Evolutionary conservation across 2,113 vertebrate species (phyloP), one percentile per base, ranked within the genome.

Genomic region (Pedionomus torquatus): DNA sequence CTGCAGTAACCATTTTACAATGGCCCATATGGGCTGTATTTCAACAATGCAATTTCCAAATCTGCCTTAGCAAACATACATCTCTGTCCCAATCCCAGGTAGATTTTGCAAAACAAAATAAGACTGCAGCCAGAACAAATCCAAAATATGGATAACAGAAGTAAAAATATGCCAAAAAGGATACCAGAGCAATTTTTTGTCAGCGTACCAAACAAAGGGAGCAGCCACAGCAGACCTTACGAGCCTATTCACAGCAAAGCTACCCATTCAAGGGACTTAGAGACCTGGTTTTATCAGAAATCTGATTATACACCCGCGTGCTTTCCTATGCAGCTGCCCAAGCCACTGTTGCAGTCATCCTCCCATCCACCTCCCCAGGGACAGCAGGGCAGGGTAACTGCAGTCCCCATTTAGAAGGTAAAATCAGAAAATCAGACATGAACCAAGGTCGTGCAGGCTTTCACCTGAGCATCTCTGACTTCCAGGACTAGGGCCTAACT

Each of bases 1-100:
- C 95, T 95, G 97, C 97, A 97, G 96, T 97, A 97, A 97, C 95
- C 96, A 96, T 95, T 98, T 97, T 93, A 96, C 97, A 97, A 96
- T 63, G 96, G 97, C 97, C 97, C 97, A 97, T 97, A 97, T 97
- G 95, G 96, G 97, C 97, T 98, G 97, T 95, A 98, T 98, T 98
- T 98, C 98, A 97, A 94, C 97, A 97, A 97, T 75, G 87, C 95
- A 98, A 98, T 98, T 99, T 98, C 97, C 96, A 97, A 98, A 98
- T 98, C 97, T 97, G 95, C 97, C 97, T 97, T 74, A 76, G 94
- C 93, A 97, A 98, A 98, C 97, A 98, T 97, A 97, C 89, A 96
- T 98, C 95, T 98, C 95, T 37, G 26, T 97, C 90, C 95, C 97
- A 97, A 97, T 96, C 95, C 96, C 93, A 98, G 96, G 97, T 96